These are phyloP conservation scores for Globia sparganii DNA, from an alignment of 2,888 invertebrate species.

Conservation along the genomic window DNA sequence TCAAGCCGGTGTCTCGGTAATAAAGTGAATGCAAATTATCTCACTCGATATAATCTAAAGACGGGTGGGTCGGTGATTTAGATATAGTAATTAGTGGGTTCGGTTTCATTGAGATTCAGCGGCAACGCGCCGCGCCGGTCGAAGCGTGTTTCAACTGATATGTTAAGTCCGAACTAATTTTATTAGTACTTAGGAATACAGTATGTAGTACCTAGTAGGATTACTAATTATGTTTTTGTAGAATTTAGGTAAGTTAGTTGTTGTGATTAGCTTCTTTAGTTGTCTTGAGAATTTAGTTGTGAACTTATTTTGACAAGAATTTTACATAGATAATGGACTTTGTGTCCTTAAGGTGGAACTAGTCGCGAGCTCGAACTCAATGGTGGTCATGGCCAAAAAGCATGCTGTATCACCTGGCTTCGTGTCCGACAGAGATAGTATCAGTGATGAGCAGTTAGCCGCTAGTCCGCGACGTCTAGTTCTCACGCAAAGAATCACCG, in stretches of 20 bases:
- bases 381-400: no score
- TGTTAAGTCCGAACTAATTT: conserved; percentile 46
- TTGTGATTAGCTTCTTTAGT: neutral
- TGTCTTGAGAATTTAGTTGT: no score
- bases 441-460: no score
- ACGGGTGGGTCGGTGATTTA: conserved; percentile 69
- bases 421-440: no score
- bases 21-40: conserved; percentile 73
- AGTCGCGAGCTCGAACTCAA: no score
- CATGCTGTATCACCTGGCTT: no score
- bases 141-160: conserved; percentile 36
- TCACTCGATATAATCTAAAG: conserved; percentile 66
- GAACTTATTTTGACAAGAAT: neutral
- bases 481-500: no score
- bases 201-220: neutral
- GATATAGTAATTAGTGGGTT: conserved; percentile 67
- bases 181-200: conserved; percentile 17
- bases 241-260: neutral
- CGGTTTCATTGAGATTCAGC: conserved; percentile 59
- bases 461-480: no score
- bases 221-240: conserved; percentile 2
- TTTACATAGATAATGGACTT: neutral
- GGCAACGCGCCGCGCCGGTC: conserved; percentile 22
- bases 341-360: no score
- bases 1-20: conserved; percentile 63